Base-by-base conservation (phyloP, 2,888 invertebrate genomes). In the Laspeyria flexula region DNA sequence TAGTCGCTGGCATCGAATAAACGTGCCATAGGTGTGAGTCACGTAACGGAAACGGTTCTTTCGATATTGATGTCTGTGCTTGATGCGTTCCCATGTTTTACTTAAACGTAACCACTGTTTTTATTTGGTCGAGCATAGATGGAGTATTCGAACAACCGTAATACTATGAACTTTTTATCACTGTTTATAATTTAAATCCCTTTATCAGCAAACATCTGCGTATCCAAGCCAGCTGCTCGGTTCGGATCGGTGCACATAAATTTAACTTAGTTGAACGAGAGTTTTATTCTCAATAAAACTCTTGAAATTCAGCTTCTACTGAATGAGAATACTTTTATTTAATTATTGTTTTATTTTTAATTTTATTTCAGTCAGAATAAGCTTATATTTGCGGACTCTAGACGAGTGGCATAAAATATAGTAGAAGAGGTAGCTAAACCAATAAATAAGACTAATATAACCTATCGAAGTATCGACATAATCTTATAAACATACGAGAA, bases 31-130 rank as follows among this genome's bases (percentile, higher is more conserved):
- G 71, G 79, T 79, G 82, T 90, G 90, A 91, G 90, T 91, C 90
- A 91, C 90, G 90, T 91, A 90, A 88, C 89, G 90, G 89, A 90
- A 88, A 89, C 85, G 79, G 85, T 83, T 85, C 86, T 86, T 83
- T 82, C 79, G 83, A 85, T 87, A 87, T 86, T 85, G 82, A 86
- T 86, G 86, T 73, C 81, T 79, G 70, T 65, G 75, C 79, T 81
- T 81, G 79, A 83, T 83, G 81, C 81, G 83, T 83, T 83, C 79
- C 75, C 81, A 80, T 81, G 79, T 81, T 80, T 81, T 75, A 77
- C 77, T 75, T 78, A 18, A 40, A 40, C 34, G 12, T 18, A 42
- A 51, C 33, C 38, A 38, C 51, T 48, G 52, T 62, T 66, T 54
- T 25, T 60, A 54, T 55, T 68, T 60, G 29, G 52, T 40, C 23